Base-by-base conservation (phyloP, 2,113 vertebrate genomes). In the Dissostichus mawsoni region DNA sequence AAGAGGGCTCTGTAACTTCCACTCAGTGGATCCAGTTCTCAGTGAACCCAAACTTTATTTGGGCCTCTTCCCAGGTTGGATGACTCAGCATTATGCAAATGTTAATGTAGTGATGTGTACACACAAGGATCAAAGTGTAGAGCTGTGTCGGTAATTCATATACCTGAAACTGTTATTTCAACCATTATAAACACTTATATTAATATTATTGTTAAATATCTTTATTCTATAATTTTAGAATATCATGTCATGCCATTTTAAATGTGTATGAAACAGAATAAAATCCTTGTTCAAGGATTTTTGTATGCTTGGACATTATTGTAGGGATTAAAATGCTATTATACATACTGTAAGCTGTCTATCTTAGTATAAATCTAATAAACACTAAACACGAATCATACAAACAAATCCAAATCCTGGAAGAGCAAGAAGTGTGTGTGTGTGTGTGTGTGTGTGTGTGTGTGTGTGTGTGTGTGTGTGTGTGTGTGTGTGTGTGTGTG, bases 391-490 rank as follows among this genome's bases (percentile, higher is more conserved):
- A n/a, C 23, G 33, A n/a, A 20, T 8, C 51, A 56, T 56, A 41
- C 11, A 62, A 41, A 29, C 8, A 11, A 62, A 41, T 41, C 29
- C 10, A 33, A 71, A 17, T 48, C 55, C 8, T 56, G 41, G 33
- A 23, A 23, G 23, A 74, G 17, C 3, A 33, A 56, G 25, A 25
- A 25, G 23, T 68, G 52, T 58, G 53, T 41, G 44, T 20, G 50
- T 55, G 25, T 55, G 51, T 25, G 56, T 55, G 66, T 69, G 17
- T 63, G 62, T 68, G 33, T 47, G 48, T 55, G 23, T 56, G 12
- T 50, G 20, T 55, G 45, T 56, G n/a, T 50, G 50, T 20, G 72
- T 45, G 64, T 62, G 53, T 33, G 65, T 36, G 13, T 25, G 11
- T 17, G 57, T 66, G 13, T 11, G 41, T 36, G 48, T 53, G 23